Evolutionary conservation across 2,113 vertebrate genomes (phyloP).

Genomic region (Melanotaenia duboulayi): DNA sequence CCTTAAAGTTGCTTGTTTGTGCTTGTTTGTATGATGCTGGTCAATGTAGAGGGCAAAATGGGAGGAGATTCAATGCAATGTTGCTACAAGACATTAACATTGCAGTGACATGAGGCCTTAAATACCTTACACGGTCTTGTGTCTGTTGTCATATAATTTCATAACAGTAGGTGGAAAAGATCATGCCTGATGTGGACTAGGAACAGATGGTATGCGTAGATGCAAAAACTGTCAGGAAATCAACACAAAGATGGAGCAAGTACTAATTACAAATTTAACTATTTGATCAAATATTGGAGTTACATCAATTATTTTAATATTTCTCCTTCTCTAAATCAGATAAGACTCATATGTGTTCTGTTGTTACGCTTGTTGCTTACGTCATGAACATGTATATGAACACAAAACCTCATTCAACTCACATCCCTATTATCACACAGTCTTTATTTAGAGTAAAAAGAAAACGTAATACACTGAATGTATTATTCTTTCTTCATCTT

Average conservation of each 20-base stretch:
- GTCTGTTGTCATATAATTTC: slow-evolving; percentile 6
- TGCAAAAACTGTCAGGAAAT: not conserved
- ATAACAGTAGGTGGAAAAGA: slow-evolving; percentile 23
- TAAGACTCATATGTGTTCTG: not conserved
- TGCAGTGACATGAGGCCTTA: slow-evolving; percentile 20
- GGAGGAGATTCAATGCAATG: slow-evolving; percentile 41
- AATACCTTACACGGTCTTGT: slow-evolving; percentile 10
- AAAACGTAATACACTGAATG: slow-evolving; percentile 50
- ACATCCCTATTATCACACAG: slow-evolving; percentile 12
- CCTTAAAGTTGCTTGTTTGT: slow-evolving; percentile 83
- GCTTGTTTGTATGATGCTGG: slow-evolving; percentile 72
- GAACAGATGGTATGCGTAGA: not conserved
- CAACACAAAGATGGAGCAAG: not conserved
- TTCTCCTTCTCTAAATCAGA: not conserved
- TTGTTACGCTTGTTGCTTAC: slow-evolving; percentile 4
- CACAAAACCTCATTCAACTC: slow-evolving; percentile 17
- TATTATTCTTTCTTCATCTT: slow-evolving; percentile 57
- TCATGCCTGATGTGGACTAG: slow-evolving; percentile 1
- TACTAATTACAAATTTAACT: not conserved
- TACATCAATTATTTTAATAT: not conserved
- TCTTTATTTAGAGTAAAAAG: slow-evolving; percentile 49
- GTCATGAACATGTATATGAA: slow-evolving; percentile 5
- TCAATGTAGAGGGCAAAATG: slow-evolving; percentile 69
- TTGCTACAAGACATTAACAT: slow-evolving; percentile 33
- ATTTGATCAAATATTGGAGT: slow-evolving; percentile 8